These are phyloP conservation scores for Thalpophila matura DNA, from an alignment of 2,888 invertebrate genomes.

Conservation along the genomic window DNA sequence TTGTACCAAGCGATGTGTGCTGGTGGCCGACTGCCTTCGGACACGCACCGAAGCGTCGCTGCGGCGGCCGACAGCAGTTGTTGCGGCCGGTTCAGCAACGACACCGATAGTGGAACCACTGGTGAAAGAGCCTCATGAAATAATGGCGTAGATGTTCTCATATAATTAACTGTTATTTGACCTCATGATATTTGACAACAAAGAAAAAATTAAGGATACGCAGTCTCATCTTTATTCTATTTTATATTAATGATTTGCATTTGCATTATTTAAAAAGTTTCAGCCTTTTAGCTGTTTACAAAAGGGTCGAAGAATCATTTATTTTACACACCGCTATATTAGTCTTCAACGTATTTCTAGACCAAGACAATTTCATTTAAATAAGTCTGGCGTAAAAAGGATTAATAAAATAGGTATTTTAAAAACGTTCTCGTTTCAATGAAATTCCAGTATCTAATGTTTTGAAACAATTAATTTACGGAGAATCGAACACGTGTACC, in stretches of 20 bases:
- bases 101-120: constrained; percentile 95
- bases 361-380: constrained; percentile 55
- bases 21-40: constrained; percentile 96
- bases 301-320: constrained; percentile 49
- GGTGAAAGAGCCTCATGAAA: constrained; percentile 47
- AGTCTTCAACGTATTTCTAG: constrained; percentile 51
- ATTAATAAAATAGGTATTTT: constrained; percentile 59
- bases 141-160: neutral
- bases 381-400: constrained; percentile 55
- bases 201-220: neutral
- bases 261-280: constrained; percentile 38
- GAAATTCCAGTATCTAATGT: constrained; percentile 40
- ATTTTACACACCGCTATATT: constrained; percentile 60
- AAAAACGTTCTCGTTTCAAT: constrained; percentile 43
- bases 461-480: constrained; percentile 4
- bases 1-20: constrained; percentile 96
- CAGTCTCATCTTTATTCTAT: neutral
- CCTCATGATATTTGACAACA: neutral
- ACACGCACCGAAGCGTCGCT: constrained; percentile 95
- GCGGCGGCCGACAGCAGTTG: constrained; percentile 94
- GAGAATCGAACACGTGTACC: neutral
- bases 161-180: neutral
- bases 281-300: constrained; percentile 41
- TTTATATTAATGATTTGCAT: constrained; percentile 36
- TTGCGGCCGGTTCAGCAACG: constrained; percentile 94